Base-by-base conservation (phyloP, 1,140 invertebrate species). In the Zaprionus africanus region DNA sequence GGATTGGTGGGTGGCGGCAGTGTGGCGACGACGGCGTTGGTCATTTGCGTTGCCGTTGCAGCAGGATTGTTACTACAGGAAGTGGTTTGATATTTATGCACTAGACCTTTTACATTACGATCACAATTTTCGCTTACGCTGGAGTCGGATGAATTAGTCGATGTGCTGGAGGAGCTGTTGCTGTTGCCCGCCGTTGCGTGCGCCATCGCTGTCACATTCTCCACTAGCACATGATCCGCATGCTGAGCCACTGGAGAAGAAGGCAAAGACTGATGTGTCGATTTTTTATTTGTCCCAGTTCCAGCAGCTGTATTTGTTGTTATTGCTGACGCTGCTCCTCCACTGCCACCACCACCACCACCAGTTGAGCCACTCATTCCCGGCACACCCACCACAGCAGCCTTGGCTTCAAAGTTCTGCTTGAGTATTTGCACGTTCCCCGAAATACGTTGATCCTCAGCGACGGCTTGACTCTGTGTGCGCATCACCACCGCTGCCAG, bases 361-460 rank as follows among this genome's bases (percentile, higher is more conserved):
- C 15, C 28, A 57, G 34, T 4, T 9, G 34, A 26, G 38, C 22
- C 24, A 54, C 59, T 51, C 74, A 80, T 84, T 41, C 61, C 56
- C 36, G 34, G 13, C n/a, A 38, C 79, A 60, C 76, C 62, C 26
- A 73, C 79, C 66, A 67, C 76, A 91, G 93, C 94, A 5, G 95
- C 96, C 85, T 97, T 97, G 9, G 96, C 96, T 93, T 97, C 97
- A 91, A 97, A 97, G 90, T 97, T 96, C 92, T 96, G 96, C 93
- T 97, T 97, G 64, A 97, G 94, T 93, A 96, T 97, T 94, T 95
- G 95, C 19, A 98, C 97, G 76, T 96, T 95, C 11, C 96, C 96
- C 5, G 94, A 94, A 19, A 93, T 93, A 58, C 90, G 92, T 79
- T 92, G 86, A 75, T 91, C 85, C 13, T 87, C 87, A 5, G 81